A percentile compares a stretch with the other conserved stretches of the same genome.
These are phyloP conservation scores for Holotrichia oblita DNA, from an alignment of 1,140 invertebrate genomes.

Conservation along the genomic window DNA sequence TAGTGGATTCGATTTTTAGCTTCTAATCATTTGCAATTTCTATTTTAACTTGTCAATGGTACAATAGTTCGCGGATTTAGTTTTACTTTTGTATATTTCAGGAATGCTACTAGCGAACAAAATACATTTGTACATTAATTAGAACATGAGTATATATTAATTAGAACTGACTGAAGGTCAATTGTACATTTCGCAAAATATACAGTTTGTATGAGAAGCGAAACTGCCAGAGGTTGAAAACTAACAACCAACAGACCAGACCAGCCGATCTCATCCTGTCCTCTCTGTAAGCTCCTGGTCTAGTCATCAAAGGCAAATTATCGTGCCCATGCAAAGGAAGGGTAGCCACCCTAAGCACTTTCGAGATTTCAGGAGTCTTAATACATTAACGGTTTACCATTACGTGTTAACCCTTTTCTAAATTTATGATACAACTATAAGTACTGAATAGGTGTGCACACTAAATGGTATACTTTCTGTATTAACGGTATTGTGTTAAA, in stretches of 20 bases:
- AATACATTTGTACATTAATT: too few relatives aligned
- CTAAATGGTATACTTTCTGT: too few relatives aligned
- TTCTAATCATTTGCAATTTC: too few relatives aligned
- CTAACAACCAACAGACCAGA: background rate
- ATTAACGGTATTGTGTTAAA: too few relatives aligned
- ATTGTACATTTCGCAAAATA: background rate
- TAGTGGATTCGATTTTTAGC: too few relatives aligned
- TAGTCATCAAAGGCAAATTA: slow-evolving; percentile 8
- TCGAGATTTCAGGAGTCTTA: background rate
- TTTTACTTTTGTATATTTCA: too few relatives aligned
- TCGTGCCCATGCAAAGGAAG: background rate
- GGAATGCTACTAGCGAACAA: too few relatives aligned
- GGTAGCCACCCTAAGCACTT: slow-evolving; percentile 3
- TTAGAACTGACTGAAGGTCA: too few relatives aligned
- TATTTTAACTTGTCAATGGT: too few relatives aligned
- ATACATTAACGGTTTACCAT: slow-evolving; percentile 2
- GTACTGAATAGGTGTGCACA: background rate
- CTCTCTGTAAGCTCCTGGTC: background rate
- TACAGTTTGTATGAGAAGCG: background rate
- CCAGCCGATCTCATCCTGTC: background rate
- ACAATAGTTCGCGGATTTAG: too few relatives aligned
- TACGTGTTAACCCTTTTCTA: slow-evolving; percentile 6
- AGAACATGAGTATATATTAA: too few relatives aligned
- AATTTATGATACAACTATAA: slow-evolving; percentile 7
- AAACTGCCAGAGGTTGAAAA: background rate